Conservation (phyloP, 2,797 vertebrate genomes). For the Oryzias sinensis region DNA sequence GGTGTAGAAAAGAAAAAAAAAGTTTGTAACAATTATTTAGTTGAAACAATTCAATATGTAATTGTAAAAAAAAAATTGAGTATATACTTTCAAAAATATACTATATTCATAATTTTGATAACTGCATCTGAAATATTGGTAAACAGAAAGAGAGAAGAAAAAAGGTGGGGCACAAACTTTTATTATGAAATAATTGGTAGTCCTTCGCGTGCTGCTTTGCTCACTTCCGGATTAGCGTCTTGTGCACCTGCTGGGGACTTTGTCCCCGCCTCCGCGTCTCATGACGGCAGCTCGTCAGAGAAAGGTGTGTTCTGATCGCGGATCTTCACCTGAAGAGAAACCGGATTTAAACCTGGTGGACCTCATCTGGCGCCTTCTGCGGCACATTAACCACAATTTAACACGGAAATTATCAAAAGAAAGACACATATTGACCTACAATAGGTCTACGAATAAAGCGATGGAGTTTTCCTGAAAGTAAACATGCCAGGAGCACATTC, state of each 20-base stretch:
- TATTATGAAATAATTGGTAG: conserved; percentile 34
- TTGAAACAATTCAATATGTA: too few species aligned
- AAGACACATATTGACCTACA: not conserved
- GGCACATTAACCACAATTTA: not conserved
- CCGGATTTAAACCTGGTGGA: conserved; percentile 62
- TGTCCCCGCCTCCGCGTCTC: conserved; percentile 67
- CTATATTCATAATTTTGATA: too few species aligned
- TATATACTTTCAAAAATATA: too few species aligned
- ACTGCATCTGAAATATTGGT: too few species aligned
- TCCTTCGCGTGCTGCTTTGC: not conserved
- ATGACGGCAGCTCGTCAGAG: conserved; percentile 68
- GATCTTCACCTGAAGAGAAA: conserved; percentile 62
- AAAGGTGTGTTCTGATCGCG: conserved; percentile 71
- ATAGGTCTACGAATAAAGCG: not conserved
- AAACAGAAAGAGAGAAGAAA: too few species aligned
- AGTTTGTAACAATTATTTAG: too few species aligned
- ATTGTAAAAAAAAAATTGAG: too few species aligned
- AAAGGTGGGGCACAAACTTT: conserved; percentile 2
- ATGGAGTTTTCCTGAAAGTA: conserved; percentile 1
- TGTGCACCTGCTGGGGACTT: conserved; percentile 61
- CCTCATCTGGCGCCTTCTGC: not conserved
- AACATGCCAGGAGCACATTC: conserved; percentile 4
- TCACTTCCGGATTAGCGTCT: conserved; percentile 12
- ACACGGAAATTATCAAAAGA: not conserved
- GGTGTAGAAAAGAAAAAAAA: too few species aligned